Conservation (phyloP, 2,888 invertebrate genomes). For the Athrips mouffetella region DNA sequence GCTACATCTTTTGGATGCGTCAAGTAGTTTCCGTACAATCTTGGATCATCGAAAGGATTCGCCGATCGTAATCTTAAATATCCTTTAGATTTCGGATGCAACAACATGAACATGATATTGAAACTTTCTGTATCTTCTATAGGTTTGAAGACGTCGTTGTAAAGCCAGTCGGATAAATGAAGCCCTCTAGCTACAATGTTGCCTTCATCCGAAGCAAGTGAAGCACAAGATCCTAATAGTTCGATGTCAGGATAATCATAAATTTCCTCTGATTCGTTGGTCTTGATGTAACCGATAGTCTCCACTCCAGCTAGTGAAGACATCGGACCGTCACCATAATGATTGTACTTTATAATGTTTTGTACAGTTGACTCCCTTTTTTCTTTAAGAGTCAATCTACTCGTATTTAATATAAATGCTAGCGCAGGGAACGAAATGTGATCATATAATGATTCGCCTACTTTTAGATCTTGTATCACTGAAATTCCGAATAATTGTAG, state of each 20-base stretch:
- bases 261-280: constrained; percentile 71
- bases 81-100: constrained; percentile 82
- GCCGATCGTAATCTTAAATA: constrained; percentile 79
- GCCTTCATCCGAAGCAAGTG: constrained; percentile 78
- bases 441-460: constrained; percentile 83
- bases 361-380: constrained; percentile 46
- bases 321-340: constrained; percentile 72
- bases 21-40: constrained; percentile 86
- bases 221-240: constrained; percentile 76
- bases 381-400: constrained; percentile 48
- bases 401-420: constrained; percentile 71
- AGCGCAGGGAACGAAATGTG: constrained; percentile 81
- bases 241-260: constrained; percentile 82
- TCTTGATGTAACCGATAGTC: constrained; percentile 78
- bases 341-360: constrained; percentile 52
- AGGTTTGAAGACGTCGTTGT: constrained; percentile 57
- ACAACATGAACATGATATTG: constrained; percentile 72
- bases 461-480: constrained; percentile 79
- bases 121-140: constrained; percentile 66
- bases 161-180: constrained; percentile 58
- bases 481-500: constrained; percentile 77
- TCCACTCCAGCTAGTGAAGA: constrained; percentile 77
- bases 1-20: constrained; percentile 79
- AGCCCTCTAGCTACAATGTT: constrained; percentile 57
- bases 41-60: constrained; percentile 82